Evolutionary conservation across 2,888 invertebrate species (phyloP), one percentile per base, ranked within the genome.

Genomic region (Aphodius sticticus): DNA sequence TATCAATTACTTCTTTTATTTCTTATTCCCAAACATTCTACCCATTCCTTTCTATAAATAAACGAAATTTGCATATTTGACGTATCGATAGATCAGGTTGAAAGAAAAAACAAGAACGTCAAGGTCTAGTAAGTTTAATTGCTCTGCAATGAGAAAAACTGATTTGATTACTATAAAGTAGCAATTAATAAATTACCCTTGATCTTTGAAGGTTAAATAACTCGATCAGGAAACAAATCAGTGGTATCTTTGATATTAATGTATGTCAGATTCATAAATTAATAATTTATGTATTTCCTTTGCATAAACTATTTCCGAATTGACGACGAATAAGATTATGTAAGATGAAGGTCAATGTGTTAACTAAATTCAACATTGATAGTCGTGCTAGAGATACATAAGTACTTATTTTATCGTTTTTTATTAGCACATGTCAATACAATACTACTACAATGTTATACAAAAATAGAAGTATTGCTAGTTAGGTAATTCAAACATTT

Each of bases 151-250:
- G 53, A 53, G 53, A 53, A 53, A 53, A 53, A 53, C 9, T 53
- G 53, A 53, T 53, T 3, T 5, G 12, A 53, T 53, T 53, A 53
- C 53, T 53, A 53, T 12, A 53, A 53, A 53, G 53, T 5, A 53
- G 53, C 53, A 53, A 77, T 70, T 77, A 77, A 77, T 77, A 36
- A 70, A n/a, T 69, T 6, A 77, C 14, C 37, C 77, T 77, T 77
- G 77, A 77, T 70, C 35, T 77, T 53, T 70, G 77, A 69, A 69
- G 77, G 77, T 77, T 77, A 77, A 77, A 70, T 69, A 16, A 16
- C n/a, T 5, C 12, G 14, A 4, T 74, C 35, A 53, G 53, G 53
- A 53, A 53, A 12, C 53, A 53, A 53, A 53, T 53, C 53, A 53
- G 53, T 2, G 53, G 1, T 9, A 53, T 53, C 53, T 53, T 53